These are phyloP conservation scores for Petrosia ficiformis DNA, from an alignment of 37 sponge, comb jelly and placozoan genomes.

Conservation along the genomic window DNA sequence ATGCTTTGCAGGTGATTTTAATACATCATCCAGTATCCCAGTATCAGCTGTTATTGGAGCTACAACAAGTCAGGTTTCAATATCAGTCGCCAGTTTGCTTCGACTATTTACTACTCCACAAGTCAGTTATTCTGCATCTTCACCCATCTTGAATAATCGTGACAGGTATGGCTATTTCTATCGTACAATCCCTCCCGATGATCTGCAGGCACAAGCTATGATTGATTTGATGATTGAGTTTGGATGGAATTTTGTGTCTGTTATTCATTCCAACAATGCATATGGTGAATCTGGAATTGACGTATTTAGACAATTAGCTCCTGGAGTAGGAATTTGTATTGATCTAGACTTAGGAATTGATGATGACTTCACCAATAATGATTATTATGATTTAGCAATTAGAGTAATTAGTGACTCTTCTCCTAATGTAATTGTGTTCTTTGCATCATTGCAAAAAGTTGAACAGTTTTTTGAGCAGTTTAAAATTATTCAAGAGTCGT, in stretches of 20 bases:
- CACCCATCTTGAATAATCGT: constrained; percentile 48
- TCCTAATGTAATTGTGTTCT: constrained; percentile 37
- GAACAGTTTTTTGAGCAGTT: neutral
- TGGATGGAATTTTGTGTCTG: constrained; percentile 52
- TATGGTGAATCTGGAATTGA: constrained; percentile 49
- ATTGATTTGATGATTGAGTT: constrained; percentile 44
- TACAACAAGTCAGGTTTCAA: constrained; percentile 39
- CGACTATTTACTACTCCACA: constrained; percentile 64
- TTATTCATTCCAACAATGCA: constrained; percentile 15
- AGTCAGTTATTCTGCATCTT: constrained; percentile 74
- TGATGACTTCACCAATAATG: neutral
- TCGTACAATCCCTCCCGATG: constrained; percentile 72
- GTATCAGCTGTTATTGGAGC: constrained; percentile 60
- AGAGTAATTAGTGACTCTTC: constrained; percentile 7
- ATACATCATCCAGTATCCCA: neutral
- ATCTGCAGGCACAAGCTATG: constrained; percentile 64
- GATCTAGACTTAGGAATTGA: constrained; percentile 21
- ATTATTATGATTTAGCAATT: neutral
- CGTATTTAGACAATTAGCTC: constrained; percentile 14
- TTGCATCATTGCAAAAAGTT: constrained; percentile 5
- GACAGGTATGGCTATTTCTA: constrained; percentile 60
- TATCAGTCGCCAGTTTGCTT: constrained; percentile 62
- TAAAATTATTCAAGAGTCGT: neutral
- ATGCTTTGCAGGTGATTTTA: too few species aligned
- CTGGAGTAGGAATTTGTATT: constrained; percentile 23